Base-by-base conservation (phyloP, 2,888 invertebrate genomes). In the Trichopria drosophilae region DNA sequence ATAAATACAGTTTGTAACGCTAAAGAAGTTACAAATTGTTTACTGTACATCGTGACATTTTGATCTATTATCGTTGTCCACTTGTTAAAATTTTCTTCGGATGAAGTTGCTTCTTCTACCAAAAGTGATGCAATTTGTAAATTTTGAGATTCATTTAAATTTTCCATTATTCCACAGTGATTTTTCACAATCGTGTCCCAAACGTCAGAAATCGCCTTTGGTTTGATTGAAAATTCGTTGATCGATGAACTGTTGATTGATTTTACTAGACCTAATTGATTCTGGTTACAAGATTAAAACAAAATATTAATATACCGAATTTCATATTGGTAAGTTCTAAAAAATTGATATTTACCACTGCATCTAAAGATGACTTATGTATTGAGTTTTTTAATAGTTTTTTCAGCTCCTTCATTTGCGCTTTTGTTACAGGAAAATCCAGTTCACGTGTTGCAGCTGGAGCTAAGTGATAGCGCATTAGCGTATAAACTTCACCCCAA, bases 401-500 rank as follows among this genome's bases (percentile, higher is more conserved):
- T 28, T 64, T 52, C 5, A 69, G 53, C 49, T 60, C 48, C 32
- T 64, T 55, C 53, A 71, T 63, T 6, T 65, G 62, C 42, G 51
- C 45, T 23, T 65, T 56, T 5, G 54, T 55, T 40, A 67, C 58
- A 22, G 64, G 64, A 48, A 63, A 65, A 26, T 34, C 32, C 20
- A 64, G 36, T 22, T 55, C 28, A 26, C 54, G 44, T 5, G 51
- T 22, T 12, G 45, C 19, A 37, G 44, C 52, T 41, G 64, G 62
- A 31, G 65, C 61, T 20, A 59, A 37, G 54, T 71, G 71, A 57
- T 68, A 64, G 12, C 57, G 53, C 24, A 66, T 49, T 35, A 65
- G 59, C 24, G 60, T 58, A 18, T 65, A 57, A 6, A 62, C 44
- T 54, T 65, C 61, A 22, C 62, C 61, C 69, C 71, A 72, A 6